A percentile compares a stretch with the other conserved stretches of the same genome.
Conservation (phyloP, 2,888 invertebrate species). For the Hemithea aestivaria region DNA sequence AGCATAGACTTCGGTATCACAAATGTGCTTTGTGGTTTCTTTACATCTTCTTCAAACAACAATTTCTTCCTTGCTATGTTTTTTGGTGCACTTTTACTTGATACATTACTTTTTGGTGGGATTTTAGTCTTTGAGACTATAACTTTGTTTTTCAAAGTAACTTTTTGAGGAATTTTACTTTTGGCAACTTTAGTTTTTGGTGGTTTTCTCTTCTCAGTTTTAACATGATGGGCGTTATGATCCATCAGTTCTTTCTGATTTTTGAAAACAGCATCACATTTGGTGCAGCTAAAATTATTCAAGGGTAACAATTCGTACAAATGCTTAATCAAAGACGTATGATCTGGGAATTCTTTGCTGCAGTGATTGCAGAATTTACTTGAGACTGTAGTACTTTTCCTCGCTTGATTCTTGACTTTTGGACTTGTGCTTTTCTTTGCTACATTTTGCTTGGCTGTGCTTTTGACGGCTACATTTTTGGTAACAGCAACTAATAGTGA, state of each 20-base stretch:
- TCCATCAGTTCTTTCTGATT: constrained; percentile 11
- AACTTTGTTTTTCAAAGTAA: background rate
- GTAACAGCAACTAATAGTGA: constrained; percentile 40
- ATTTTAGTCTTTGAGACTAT: background rate
- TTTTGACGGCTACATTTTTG: constrained; percentile 28
- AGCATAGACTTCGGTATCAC: constrained; percentile 33
- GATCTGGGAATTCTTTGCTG: constrained; percentile 35
- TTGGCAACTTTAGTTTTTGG: constrained; percentile 10
- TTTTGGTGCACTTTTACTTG: no score
- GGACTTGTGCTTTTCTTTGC: constrained; percentile 6
- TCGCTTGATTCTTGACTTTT: constrained; percentile 4
- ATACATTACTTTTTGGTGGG: background rate
- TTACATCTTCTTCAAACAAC: constrained; percentile 3
- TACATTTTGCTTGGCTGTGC: constrained; percentile 18
- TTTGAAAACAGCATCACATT: constrained; percentile 15
- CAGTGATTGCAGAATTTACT: constrained; percentile 43
- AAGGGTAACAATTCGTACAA: constrained; percentile 40
- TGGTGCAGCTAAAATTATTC: constrained; percentile 27
- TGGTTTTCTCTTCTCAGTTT: constrained; percentile 14
- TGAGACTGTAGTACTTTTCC: constrained; percentile 17
- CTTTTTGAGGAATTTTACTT: constrained; percentile 6
- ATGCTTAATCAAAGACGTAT: constrained; percentile 42
- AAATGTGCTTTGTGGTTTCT: background rate
- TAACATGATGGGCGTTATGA: constrained; percentile 17
- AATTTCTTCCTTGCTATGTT: background rate